phyloP scores from a whole-genome alignment of 2,888 invertebrate species.

The Diploptera punctata region DNA sequence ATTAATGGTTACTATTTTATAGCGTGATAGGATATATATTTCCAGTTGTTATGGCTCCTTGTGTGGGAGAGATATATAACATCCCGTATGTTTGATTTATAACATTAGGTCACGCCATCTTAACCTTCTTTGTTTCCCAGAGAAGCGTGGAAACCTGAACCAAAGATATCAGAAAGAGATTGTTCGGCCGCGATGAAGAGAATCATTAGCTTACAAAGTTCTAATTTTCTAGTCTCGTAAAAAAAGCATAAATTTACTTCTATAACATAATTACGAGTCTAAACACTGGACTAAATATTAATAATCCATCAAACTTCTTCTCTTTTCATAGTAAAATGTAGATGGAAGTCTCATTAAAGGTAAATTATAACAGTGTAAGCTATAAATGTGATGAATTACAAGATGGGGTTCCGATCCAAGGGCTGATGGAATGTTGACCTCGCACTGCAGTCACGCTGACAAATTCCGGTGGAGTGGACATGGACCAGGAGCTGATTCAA shows the following conservation, averaged over 20 bases:
- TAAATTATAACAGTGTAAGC: not conserved
- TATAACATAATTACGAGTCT: slow-evolving; percentile 1
- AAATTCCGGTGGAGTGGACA: not conserved
- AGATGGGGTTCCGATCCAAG: not conserved
- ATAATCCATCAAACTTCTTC: not conserved
- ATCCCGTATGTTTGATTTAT: too few species aligned
- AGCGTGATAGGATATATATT: too few species aligned
- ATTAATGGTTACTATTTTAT: too few species aligned
- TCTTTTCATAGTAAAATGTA: not conserved
- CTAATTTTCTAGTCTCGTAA: not conserved
- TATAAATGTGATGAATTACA: not conserved
- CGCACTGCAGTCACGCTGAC: not conserved
- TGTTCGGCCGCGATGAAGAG: too few species aligned
- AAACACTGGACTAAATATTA: not conserved
- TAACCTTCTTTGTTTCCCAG: too few species aligned
- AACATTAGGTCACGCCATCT: too few species aligned
- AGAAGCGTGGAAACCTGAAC: too few species aligned
- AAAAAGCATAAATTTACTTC: not conserved
- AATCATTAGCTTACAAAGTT: not conserved
- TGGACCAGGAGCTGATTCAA: not conserved
- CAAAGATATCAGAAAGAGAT: too few species aligned
- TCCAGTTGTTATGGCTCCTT: too few species aligned
- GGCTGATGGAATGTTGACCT: not conserved
- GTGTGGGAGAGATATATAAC: too few species aligned
- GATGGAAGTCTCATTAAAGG: not conserved